These are phyloP conservation scores for Mylabris sibirica DNA, from an alignment of 2,888 invertebrate genomes.

Conservation along the genomic window DNA sequence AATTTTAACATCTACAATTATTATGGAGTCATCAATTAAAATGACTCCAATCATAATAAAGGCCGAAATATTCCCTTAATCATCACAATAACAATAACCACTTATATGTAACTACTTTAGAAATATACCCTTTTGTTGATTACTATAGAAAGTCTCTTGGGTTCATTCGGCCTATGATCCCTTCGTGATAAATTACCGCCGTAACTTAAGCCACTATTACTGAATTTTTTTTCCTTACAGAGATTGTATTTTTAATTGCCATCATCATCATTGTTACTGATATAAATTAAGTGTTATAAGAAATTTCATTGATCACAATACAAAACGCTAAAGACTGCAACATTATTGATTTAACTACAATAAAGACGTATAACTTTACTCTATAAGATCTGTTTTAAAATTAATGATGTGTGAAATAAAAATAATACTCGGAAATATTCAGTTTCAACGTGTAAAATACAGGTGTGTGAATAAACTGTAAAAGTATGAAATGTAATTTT, in stretches of 20 bases:
- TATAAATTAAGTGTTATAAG: neutral
- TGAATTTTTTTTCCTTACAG: neutral
- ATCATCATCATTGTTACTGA: neutral
- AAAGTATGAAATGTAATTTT: neutral
- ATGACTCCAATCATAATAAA: too few relatives aligned
- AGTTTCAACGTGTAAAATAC: neutral
- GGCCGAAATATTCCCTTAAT: too few relatives aligned
- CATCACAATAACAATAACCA: too few relatives aligned
- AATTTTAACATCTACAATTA: too few relatives aligned
- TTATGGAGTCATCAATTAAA: too few relatives aligned
- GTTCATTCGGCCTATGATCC: too few relatives aligned
- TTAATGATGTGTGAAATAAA: neutral
- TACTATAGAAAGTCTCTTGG: too few relatives aligned
- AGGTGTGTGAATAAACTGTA: too few relatives aligned
- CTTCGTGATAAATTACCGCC: too few relatives aligned
- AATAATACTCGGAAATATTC: neutral
- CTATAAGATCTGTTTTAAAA: neutral
- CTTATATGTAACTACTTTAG: too few relatives aligned
- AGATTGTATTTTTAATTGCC: neutral
- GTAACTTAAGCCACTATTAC: too few relatives aligned
- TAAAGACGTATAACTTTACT: neutral
- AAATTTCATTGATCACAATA: neutral
- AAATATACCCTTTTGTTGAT: too few relatives aligned
- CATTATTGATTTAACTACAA: neutral
- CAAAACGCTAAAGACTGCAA: neutral